These are phyloP conservation scores for Pangasianodon hypophthalmus DNA, from an alignment of 2,113 vertebrate genomes.

Conservation along the genomic window DNA sequence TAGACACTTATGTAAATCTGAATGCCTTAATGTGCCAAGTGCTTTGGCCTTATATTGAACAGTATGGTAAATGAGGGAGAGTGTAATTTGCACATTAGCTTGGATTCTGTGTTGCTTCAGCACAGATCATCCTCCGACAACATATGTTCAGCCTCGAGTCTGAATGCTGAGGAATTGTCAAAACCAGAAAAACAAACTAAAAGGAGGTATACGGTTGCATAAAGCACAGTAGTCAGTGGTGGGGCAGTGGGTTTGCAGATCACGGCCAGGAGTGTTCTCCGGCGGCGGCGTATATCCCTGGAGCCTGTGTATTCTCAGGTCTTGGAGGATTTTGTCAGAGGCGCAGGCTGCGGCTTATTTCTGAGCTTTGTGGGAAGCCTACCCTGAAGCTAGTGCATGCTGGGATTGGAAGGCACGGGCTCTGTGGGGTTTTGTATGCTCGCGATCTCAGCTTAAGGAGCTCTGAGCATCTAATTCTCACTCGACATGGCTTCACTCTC, in stretches of 20 bases:
- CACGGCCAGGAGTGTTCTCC: conserved; percentile 47
- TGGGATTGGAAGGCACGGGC: conserved; percentile 33
- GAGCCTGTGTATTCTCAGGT: conserved; percentile 59
- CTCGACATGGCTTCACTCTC: conserved; percentile 4
- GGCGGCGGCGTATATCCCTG: conserved; percentile 47
- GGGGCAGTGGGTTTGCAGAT: conserved; percentile 57
- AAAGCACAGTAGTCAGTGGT: conserved; percentile 52
- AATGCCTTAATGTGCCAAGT: conserved; percentile 23
- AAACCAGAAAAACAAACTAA: conserved; percentile 37
- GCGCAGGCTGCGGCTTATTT: conserved; percentile 63
- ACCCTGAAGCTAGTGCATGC: conserved; percentile 54
- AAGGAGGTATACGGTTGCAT: conserved; percentile 54
- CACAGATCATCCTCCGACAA: conserved; percentile 8
- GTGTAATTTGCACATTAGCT: conserved; percentile 20
- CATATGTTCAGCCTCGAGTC: conserved; percentile 6
- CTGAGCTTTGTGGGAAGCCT: conserved; percentile 53
- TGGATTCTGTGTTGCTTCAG: conserved; percentile 24
- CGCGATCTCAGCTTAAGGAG: conserved; percentile 11
- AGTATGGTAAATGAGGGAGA: conserved; percentile 20
- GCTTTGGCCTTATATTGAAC: conserved; percentile 9
- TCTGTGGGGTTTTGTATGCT: conserved; percentile 23
- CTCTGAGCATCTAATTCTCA: conserved; percentile 31
- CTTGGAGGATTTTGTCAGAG: conserved; percentile 60
- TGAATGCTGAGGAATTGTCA: conserved; percentile 14
- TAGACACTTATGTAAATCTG: conserved; percentile 20